Evolutionary conservation across 1,140 invertebrate species (phyloP), one percentile per base, ranked within the genome.

Genomic region (Rhynchophorus ferrugineus): DNA sequence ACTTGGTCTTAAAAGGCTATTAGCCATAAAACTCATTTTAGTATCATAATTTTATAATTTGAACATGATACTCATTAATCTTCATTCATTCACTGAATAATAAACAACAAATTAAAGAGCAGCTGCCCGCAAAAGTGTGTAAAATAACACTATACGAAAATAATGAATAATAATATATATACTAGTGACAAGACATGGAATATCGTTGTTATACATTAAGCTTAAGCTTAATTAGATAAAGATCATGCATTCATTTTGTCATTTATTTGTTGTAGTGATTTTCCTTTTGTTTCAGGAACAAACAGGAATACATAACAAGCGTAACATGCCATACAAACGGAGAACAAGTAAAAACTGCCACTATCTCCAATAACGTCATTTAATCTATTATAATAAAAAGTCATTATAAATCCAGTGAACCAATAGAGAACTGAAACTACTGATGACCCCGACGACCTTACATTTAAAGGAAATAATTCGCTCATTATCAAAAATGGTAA

Each of bases 401-500:
- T 89, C 7, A 90, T 75, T 17, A 91, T 48, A 66, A 92, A 93
- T 1, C 44, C 41, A 29, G 42, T n/a, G 13, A 33, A 20, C 17
- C 44, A 34, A 33, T 51, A 48, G 14, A 44, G n/a, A 2, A 39
- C 41, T 17, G 86, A 81, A 0, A 84, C 81, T 5, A 90, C 72
- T 0, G 83, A 78, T 1, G 82, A 81, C 1, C 85, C 86, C 3
- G 78, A 68, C 0, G 83, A 80, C 61, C 87, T 83, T 1, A 87
- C 79, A 56, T 83, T 79, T 0, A 80, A 71, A 1, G 89, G 79
- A 56, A 90, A 85, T 58, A 91, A 78, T 69, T 92, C 86, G 2
- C 81, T 82, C 75, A 89, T 83, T 33, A 92, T 77, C 1, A 87
- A 77, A 85, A 87, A 90, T 0, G 87, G 85, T 11, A 91, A 69